Conservation (phyloP, 2,888 invertebrate genomes). For the Caenorhabditis auriculariae region DNA sequence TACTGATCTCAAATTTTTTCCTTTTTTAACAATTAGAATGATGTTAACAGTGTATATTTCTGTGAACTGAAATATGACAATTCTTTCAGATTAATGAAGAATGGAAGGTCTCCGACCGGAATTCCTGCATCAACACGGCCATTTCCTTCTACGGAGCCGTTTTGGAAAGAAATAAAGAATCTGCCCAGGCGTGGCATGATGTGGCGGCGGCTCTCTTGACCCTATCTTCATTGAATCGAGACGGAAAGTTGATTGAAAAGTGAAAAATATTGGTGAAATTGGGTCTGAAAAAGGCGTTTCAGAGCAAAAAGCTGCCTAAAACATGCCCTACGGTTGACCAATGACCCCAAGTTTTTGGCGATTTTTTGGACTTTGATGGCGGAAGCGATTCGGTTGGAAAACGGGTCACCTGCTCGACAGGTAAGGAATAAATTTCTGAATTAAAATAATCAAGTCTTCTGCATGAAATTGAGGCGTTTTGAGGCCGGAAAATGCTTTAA, state of each 20-base stretch:
- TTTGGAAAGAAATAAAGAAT: slow-evolving; percentile 5
- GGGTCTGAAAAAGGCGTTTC: slow-evolving; percentile 4
- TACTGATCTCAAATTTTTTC: no score
- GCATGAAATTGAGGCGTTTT: no score
- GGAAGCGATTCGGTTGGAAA: slow-evolving; percentile 18
- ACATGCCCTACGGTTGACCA: slow-evolving; percentile 17
- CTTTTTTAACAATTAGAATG: no score
- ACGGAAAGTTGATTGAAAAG: not conserved
- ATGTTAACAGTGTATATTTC: no score
- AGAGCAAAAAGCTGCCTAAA: slow-evolving; percentile 11
- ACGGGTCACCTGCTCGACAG: no score
- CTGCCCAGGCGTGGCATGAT: slow-evolving; percentile 30
- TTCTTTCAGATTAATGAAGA: slow-evolving; percentile 11
- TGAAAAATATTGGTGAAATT: not conserved
- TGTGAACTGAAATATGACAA: not conserved
- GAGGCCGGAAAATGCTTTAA: no score
- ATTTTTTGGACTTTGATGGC: slow-evolving; percentile 29
- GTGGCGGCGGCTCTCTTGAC: slow-evolving; percentile 18
- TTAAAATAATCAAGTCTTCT: no score
- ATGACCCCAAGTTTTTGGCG: slow-evolving; percentile 12
- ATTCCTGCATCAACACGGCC: slow-evolving; percentile 9
- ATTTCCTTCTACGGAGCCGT: slow-evolving; percentile 22
- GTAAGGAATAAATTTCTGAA: no score
- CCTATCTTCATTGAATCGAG: not conserved
- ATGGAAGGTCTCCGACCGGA: slow-evolving; percentile 13